phyloP scores from a whole-genome alignment of 2,888 invertebrate genomes.

The Melinaea marsaeus region DNA sequence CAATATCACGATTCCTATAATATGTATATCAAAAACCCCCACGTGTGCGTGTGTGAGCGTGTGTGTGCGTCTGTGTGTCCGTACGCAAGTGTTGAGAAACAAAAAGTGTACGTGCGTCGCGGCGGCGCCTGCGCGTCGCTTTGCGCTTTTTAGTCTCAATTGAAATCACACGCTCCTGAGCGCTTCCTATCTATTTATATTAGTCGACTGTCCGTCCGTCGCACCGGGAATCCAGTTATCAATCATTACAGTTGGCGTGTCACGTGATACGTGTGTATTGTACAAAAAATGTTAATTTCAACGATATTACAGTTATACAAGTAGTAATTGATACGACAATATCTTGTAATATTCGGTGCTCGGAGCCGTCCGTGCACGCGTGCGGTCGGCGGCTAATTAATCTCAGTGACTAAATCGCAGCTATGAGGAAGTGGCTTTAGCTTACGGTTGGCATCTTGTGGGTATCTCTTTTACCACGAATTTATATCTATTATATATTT shows the following conservation, averaged over 20 bases:
- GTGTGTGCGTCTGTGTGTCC: background rate
- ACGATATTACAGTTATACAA: background rate
- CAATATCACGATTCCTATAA: no score
- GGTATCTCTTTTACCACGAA: conserved; percentile 4
- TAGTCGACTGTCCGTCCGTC: conserved; percentile 12
- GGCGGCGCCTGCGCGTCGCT: conserved; percentile 48
- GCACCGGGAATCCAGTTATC: background rate
- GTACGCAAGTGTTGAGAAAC: conserved; percentile 18
- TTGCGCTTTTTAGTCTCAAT: conserved; percentile 29
- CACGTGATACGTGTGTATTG: conserved; percentile 27
- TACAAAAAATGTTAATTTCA: background rate
- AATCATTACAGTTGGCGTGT: background rate
- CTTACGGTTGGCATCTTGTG: conserved; percentile 29
- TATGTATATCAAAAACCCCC: background rate
- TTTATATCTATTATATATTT: no score
- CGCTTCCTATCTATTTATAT: conserved; percentile 23
- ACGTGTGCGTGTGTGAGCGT: conserved; percentile 6
- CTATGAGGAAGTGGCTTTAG: conserved; percentile 45
- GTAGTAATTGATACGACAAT: background rate
- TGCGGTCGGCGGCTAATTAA: conserved; percentile 40
- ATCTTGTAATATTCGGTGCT: conserved; percentile 28
- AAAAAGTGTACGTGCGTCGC: conserved; percentile 27
- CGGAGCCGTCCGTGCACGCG: conserved; percentile 11
- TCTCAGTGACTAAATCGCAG: conserved; percentile 38
- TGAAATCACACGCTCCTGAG: conserved; percentile 18